Evolutionary conservation across 2,888 invertebrate genomes (phyloP), one percentile per base, ranked within the genome.

Genomic region (Gastracanthus pulcherrimus): DNA sequence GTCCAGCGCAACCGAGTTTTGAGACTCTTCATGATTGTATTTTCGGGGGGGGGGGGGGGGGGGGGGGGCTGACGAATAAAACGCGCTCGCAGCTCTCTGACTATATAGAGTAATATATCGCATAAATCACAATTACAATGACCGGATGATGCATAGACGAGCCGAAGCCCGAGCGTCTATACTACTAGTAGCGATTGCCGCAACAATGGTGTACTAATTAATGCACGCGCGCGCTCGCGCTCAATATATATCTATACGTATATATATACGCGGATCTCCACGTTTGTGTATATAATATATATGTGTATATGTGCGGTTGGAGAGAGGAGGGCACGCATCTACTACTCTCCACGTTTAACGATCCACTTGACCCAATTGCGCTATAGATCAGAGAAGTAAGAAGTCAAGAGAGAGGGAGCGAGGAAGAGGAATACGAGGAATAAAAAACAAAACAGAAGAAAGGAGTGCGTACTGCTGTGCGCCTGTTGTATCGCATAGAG

Each of bases 331-430:
- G 66, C 36, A 26, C 66, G 62, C 60, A 19, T n/a, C n/a, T n/a
- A n/a, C n/a, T n/a, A n/a, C n/a, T n/a, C n/a, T n/a, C n/a, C 58
- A 55, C 76, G 82, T 81, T 83, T 84, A 84, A 86, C 85, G 86
- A 84, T 60, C 86, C 82, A 83, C 79, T 86, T 85, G 87, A 86
- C 86, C 86, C 77, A 84, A 87, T 87, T 87, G 85, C 81, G 23
- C 36, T 16, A 3, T 45, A 23, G 71, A 76, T 76, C 60, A 29
- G 26, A 72, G 38, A 29, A 7, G n/a, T n/a, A 38, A 29, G 34
- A 66, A 36, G 23, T 36, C 9, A 36, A 74, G 45, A 62, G 70
- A 16, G 58, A 13, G 58, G 7, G 23, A 13, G 72, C 45, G 69
- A 55, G 34, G 13, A 23, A 26, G n/a, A 23, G 38, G 51, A 62